Percentiles rank a stretch among this genome's conserved stretches.
These are phyloP conservation scores for Trichomalopsis sarcophagae DNA, from an alignment of 1,140 invertebrate genomes.

Conservation along the genomic window DNA sequence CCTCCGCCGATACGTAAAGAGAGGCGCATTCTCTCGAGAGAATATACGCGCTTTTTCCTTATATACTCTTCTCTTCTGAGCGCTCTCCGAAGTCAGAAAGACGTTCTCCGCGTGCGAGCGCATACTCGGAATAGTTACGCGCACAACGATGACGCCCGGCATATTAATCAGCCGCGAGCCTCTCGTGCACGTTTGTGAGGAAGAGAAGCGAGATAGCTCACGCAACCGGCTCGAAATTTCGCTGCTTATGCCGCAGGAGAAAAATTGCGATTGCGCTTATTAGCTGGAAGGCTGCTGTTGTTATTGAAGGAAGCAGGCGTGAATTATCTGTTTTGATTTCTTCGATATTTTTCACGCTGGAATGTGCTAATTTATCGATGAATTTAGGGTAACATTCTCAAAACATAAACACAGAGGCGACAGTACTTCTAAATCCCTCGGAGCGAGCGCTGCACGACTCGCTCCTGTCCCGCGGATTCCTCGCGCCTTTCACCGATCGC, in stretches of 20 bases:
- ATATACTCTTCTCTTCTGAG: background rate
- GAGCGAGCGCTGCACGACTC: background rate
- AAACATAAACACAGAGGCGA: background rate
- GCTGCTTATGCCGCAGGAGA: background rate
- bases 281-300: background rate
- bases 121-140: constrained; percentile 25
- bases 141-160: constrained; percentile 17
- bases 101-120: constrained; percentile 8
- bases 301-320: background rate
- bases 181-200: background rate
- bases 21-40: background rate
- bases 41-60: constrained; percentile 11
- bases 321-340: background rate
- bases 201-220: background rate
- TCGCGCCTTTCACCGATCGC: constrained; percentile 57
- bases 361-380: background rate
- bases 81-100: background rate
- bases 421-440: background rate
- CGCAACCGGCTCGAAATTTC: constrained; percentile 3
- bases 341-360: too few species aligned
- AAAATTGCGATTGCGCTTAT: background rate
- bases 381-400: background rate
- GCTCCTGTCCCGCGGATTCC: constrained; percentile 53
- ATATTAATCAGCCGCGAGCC: constrained; percentile 38
- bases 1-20: constrained; percentile 3